phyloP scores from a whole-genome alignment of 2,113 vertebrate species.

The Lynx canadensis region DNA sequence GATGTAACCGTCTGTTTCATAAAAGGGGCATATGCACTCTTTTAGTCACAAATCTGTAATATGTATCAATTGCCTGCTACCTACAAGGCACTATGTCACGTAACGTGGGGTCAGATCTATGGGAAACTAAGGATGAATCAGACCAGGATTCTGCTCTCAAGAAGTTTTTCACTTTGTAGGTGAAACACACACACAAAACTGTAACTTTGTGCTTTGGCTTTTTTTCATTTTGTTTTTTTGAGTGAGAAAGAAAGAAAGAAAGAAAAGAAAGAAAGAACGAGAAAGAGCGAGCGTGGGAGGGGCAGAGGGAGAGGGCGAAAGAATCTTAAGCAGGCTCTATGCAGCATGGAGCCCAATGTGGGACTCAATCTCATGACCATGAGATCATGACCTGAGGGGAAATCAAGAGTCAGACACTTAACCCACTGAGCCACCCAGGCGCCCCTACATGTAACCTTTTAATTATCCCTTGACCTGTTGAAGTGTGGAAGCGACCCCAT shows the following conservation, averaged over 20 bases:
- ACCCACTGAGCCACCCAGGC: too few species aligned
- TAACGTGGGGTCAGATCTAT: not conserved
- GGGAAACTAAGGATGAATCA: not conserved
- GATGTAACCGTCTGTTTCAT: not conserved
- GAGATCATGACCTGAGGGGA: too few species aligned
- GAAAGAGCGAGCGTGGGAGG: too few species aligned
- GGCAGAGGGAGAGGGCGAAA: too few species aligned
- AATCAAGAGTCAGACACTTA: too few species aligned
- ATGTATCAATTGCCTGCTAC: not conserved
- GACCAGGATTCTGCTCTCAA: not conserved
- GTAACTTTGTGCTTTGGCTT: not conserved
- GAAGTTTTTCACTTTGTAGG: not conserved
- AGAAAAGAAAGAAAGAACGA: too few species aligned
- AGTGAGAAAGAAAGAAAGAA: too few species aligned
- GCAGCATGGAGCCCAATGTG: too few species aligned
- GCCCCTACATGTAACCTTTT: not conserved
- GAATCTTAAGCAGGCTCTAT: too few species aligned
- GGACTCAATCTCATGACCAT: too few species aligned
- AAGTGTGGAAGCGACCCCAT: not conserved
- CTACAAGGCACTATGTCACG: not conserved
- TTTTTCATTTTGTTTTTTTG: too few species aligned
- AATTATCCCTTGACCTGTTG: not conserved
- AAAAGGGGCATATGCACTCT: not conserved
- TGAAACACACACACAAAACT: not conserved
- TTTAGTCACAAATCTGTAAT: not conserved